A percentile compares a stretch with the other conserved stretches of the same genome.
Conservation (phyloP, 1,140 invertebrate genomes). For the Andrena cerasifolii region DNA sequence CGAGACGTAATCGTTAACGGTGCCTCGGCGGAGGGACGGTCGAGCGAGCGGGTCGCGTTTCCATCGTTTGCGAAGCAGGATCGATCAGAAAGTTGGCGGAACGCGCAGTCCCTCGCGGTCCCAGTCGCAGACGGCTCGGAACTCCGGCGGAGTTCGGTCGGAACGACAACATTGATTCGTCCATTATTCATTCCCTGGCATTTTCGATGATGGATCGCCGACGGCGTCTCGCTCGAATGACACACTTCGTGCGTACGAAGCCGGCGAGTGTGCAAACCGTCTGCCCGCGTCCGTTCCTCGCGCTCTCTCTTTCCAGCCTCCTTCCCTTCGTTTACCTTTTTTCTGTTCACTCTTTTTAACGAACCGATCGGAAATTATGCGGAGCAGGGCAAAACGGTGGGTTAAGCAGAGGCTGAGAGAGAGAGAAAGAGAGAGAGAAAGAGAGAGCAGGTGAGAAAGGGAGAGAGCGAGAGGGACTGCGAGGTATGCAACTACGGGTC, state of each 20-base stretch:
- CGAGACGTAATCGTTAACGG: too few species aligned
- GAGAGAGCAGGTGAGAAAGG: background rate
- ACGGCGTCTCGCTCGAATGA: constrained; percentile 57
- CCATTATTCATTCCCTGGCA: constrained; percentile 67
- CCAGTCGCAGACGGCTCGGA: background rate
- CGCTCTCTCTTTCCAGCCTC: background rate
- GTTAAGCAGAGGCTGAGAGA: background rate
- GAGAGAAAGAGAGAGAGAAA: background rate
- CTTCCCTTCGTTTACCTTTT: background rate
- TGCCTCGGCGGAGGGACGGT: too few species aligned
- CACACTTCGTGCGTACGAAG: constrained; percentile 44
- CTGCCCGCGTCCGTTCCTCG: background rate
- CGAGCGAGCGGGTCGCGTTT: too few species aligned
- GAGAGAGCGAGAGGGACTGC: background rate
- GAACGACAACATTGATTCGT: constrained; percentile 62
- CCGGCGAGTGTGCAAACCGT: background rate
- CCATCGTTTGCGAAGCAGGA: too few species aligned
- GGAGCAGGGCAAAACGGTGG: constrained; percentile 34
- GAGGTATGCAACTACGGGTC: constrained; percentile 50
- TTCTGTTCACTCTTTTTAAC: background rate
- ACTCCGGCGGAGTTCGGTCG: constrained; percentile 18
- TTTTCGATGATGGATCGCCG: constrained; percentile 64
- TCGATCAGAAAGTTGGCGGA: constrained; percentile 1
- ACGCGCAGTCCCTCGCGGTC: background rate
- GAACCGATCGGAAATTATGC: constrained; percentile 46